Evolutionary conservation across 2,888 invertebrate genomes (phyloP), one percentile per base, ranked within the genome.

Genomic region (Automeris io): DNA sequence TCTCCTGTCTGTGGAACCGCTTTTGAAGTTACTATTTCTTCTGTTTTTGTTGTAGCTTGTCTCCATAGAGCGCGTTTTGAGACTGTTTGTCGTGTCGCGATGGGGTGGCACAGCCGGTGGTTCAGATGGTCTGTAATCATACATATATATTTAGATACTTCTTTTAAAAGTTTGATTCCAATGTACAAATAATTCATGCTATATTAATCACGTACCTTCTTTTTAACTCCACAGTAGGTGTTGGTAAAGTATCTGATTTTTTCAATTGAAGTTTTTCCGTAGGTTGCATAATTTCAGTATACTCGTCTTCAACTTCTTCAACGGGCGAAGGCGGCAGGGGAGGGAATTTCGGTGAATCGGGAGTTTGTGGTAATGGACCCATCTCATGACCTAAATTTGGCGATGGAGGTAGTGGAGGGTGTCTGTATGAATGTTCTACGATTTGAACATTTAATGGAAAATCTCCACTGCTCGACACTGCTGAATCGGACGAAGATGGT

Each of bases 21-120:
- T 70, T 74, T 88, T 83, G 61, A 90, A 85, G 54, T 80, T 73
- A 71, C 88, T 88, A 49, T 75, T 83, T 51, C 85, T 74, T 47
- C 89, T 87, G 52, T 89, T 87, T 62, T 90, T 89, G 47, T 89
- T 91, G 63, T 92, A 94, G 48, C 92, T 92, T 2, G 93, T 93
- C 67, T 95, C 95, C 92, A 95, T 95, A 5, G 95, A 95, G 59
- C 95, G 90, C 49, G 95, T 94, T 72, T 94, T 95, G 45, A 95
- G 88, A 47, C 94, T 93, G 63, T 91, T 91, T 22, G 90, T 89
- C 33, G 90, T 86, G 61, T 90, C 89, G 23, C 91, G 89, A 64
- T 93, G 93, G 42, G 93, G 93, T 25, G 93, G 94, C 50, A 93
- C 92, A 41, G 89, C 90, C 13, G 93, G 92, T 35, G 93, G 91